phyloP scores from a whole-genome alignment of 2,888 invertebrate genomes.

The Trichogramma dendrolimi region DNA sequence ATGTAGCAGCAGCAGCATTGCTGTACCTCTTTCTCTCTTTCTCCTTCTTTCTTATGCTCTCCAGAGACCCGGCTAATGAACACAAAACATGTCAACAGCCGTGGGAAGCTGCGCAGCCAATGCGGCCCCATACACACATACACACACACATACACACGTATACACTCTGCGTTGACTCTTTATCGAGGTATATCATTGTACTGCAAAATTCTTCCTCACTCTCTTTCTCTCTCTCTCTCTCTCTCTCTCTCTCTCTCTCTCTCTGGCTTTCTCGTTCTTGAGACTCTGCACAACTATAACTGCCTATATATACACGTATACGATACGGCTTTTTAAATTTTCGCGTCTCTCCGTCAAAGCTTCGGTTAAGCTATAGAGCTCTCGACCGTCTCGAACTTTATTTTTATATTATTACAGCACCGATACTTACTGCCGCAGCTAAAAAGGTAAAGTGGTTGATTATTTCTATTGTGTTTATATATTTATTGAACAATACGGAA shows the following conservation, averaged over 20 bases:
- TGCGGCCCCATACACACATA: slow-evolving; percentile 3
- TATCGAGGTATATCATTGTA: slow-evolving; percentile 22
- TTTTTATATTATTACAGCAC: no score
- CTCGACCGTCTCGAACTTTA: no score
- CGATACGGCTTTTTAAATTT: no score
- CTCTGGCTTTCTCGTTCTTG: neutral
- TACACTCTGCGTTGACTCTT: slow-evolving; percentile 21
- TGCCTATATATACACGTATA: no score
- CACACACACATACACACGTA: neutral
- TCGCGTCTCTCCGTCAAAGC: no score
- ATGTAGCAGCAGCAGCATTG: slow-evolving; percentile 7
- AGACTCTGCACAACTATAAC: no score
- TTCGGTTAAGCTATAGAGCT: no score
- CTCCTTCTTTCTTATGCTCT: slow-evolving; percentile 9
- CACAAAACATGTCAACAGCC: slow-evolving; percentile 51
- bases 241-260: neutral
- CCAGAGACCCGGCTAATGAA: slow-evolving; percentile 44
- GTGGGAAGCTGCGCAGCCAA: slow-evolving; percentile 42
- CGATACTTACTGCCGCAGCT: neutral
- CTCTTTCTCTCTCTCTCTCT: neutral
- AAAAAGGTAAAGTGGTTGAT: neutral
- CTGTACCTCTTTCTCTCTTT: neutral
- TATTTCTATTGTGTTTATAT: no score
- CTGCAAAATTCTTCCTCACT: neutral
- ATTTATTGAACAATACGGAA: no score